phyloP scores from a whole-genome alignment of 2,888 invertebrate genomes.

The Sinodicranocentrus sp. region DNA sequence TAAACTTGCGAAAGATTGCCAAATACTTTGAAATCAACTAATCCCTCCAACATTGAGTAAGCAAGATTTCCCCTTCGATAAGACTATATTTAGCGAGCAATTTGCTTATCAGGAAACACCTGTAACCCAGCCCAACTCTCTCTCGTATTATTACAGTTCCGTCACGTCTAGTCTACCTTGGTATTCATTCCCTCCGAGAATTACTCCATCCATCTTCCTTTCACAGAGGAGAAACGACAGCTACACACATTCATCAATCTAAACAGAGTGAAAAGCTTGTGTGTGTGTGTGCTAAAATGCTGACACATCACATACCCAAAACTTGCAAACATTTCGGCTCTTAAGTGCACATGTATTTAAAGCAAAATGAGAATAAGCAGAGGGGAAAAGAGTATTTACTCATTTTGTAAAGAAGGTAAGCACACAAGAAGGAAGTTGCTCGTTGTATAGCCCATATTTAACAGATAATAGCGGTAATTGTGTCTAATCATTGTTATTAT shows the following conservation, averaged over 20 bases:
- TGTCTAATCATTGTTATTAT: slow-evolving; percentile 61
- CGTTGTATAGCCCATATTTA: slow-evolving; percentile 45
- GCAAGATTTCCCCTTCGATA: too few species aligned
- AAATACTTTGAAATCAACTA: too few species aligned
- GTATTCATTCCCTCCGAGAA: not conserved
- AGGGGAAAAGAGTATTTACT: too few species aligned
- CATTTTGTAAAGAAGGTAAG: not conserved
- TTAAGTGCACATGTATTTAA: too few species aligned
- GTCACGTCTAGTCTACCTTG: not conserved
- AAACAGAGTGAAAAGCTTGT: not conserved
- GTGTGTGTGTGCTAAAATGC: not conserved
- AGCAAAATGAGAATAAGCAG: too few species aligned
- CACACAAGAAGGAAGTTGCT: slow-evolving; percentile 24
- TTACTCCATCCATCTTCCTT: slow-evolving; percentile 48
- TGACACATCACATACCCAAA: slow-evolving; percentile 31
- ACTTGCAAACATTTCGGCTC: not conserved
- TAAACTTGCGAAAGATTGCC: too few species aligned
- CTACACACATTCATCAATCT: slow-evolving; percentile 55
- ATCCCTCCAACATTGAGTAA: too few species aligned
- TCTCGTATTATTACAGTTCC: too few species aligned
- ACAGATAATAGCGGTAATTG: slow-evolving; percentile 61
- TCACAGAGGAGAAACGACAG: slow-evolving; percentile 47
- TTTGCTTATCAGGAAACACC: too few species aligned
- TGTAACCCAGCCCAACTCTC: too few species aligned
- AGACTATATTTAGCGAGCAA: too few species aligned